Base-by-base conservation (phyloP, 2,113 vertebrate genomes). In the Rhinogobius similis region DNA sequence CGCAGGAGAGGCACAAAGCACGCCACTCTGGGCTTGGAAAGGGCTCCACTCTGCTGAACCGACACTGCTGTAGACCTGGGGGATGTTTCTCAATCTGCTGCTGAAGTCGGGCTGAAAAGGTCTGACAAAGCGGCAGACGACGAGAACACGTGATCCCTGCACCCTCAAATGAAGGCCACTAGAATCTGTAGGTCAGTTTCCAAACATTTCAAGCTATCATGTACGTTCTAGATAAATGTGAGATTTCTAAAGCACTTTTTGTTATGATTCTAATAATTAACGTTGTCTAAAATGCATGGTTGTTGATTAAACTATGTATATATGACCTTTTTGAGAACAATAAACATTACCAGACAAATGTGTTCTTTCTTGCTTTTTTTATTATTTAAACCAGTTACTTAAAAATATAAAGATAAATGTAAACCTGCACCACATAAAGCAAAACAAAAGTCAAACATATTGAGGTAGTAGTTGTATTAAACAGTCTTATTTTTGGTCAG, bases 161-260 rank as follows among this genome's bases (percentile, higher is more conserved):
- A 46, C 39, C 41, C 52, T 55, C 14, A 29, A 81, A 74, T 64
- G 61, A 78, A 53, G 43, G 73, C n/a, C 29, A 83, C 50, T 69
- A 53, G 44, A 38, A 68, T 70, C 26, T 38, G n/a, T 77, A 71
- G 69, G 72, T 32, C 67, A 59, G 26, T 65, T 67, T 62, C 20
- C 36, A 78, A 32, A n/a, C 36, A 83, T 84, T 87, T 86, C 70
- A 10, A 65, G 70, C 64, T 63, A 59, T 76, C 68, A 75, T 70
- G 64, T 53, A 73, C 75, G 9, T 76, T 68, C 9, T 55, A 71
- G 48, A 23, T 56, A 18, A 27, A 26, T 65, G 69, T 75, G 75
- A 81, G 73, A 82, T 63, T 71, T 70, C 46, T 76, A 77, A 83
- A 80, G 86, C 87, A 89, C 90, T 87, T 88, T 36, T 87, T 68